Conservation (phyloP, 2,113 vertebrate species). For the Nibea albiflora region DNA sequence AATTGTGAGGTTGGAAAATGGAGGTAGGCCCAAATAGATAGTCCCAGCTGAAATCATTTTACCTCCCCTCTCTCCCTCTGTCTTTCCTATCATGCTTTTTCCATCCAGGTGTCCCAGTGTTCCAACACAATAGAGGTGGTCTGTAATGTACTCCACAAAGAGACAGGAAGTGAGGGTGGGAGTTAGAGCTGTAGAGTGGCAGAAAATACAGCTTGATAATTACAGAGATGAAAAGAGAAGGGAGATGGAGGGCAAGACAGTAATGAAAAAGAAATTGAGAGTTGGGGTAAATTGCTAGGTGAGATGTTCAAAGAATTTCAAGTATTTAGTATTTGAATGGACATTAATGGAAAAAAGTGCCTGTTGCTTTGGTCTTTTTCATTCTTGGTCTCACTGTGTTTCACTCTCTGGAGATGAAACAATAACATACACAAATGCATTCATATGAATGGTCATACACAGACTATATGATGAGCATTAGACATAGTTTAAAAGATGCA, state of each 20-base stretch:
- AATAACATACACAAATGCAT: not conserved
- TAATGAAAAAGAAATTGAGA: slow-evolving; percentile 54
- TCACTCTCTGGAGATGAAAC: not conserved
- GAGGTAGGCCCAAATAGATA: slow-evolving; percentile 11
- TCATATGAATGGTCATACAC: not conserved
- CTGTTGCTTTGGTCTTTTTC: slow-evolving; percentile 4
- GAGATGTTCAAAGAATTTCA: slow-evolving; percentile 14
- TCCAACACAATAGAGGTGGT: slow-evolving; percentile 52
- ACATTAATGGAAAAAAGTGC: slow-evolving; percentile 19
- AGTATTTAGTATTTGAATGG: slow-evolving; percentile 6
- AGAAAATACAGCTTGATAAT: slow-evolving; percentile 61
- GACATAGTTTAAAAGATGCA: slow-evolving; percentile 1
- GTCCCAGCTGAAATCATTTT: slow-evolving; percentile 35
- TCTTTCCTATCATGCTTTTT: slow-evolving; percentile 22
- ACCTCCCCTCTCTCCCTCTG: slow-evolving; percentile 9
- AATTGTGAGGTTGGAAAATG: slow-evolving; percentile 21
- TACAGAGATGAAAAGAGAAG: slow-evolving; percentile 46
- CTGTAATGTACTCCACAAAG: slow-evolving; percentile 55
- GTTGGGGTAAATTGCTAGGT: slow-evolving; percentile 51
- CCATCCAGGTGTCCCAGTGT: slow-evolving; percentile 45
- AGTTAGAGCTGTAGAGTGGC: slow-evolving; percentile 38
- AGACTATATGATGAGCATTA: not conserved
- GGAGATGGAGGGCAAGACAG: slow-evolving; percentile 27
- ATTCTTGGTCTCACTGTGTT: not conserved
- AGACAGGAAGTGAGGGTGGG: slow-evolving; percentile 42